Base-by-base conservation (phyloP, 2,797 vertebrate species). In the Siniperca obscura region DNA sequence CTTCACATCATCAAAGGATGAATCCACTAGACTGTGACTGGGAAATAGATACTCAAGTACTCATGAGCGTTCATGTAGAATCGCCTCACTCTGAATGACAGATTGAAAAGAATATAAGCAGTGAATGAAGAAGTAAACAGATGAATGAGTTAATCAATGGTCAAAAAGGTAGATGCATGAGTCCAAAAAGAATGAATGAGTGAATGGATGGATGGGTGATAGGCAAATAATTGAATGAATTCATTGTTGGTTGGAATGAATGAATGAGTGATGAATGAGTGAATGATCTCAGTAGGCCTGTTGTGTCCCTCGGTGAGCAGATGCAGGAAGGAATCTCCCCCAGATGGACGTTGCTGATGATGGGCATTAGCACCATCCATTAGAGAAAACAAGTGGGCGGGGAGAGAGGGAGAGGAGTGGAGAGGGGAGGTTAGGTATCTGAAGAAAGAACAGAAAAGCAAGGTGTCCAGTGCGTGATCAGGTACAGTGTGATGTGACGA, bases 301-400 rank as follows among this genome's bases (percentile, higher is more conserved):
- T 42, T 59, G 69, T 17, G 65, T 85, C 77, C 71, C 50, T 71
- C 77, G 75, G 79, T 19, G 79, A 84, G 81, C 81, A 88, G 87
- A 85, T 81, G 70, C 76, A 86, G 88, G 87, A 87, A 84, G 90
- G 89, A 85, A 85, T 90, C 76, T 87, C 85, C 76, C 67, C 65
- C 62, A 79, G 82, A 88, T 7, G 52, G 81, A 87, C 40, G 48
- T 13, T 78, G 78, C 72, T 87, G 74, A 85, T 84, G 85, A 86
- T 73, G 72, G 70, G 68, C 88, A 93, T 93, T 88, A 91, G 74
- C 76, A 30, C 38, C 40, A 19, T 92, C 90, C 89, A 93, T 93
- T 91, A 94, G 81, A 88, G 79, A 65, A 80, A 86, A 76, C 60
- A 71, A 64, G 69, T 71, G 57, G 55, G 78, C 4, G 27, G 30